These are phyloP conservation scores for Pseudomyrmex dendroicus DNA, from an alignment of 1,140 invertebrate genomes.

Conservation along the genomic window DNA sequence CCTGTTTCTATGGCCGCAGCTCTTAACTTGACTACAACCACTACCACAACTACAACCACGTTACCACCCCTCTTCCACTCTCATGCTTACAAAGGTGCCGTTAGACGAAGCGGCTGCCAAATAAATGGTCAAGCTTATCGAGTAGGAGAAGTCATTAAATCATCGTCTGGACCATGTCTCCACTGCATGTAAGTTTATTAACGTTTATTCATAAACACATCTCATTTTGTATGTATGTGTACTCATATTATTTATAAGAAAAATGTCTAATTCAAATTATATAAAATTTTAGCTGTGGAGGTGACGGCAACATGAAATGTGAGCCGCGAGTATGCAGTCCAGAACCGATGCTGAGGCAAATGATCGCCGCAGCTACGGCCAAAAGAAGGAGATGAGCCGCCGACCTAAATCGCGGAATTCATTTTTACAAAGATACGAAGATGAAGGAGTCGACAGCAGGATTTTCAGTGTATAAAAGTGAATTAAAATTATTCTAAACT, in stretches of 20 bases:
- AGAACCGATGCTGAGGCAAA: constrained; percentile 94
- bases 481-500: constrained; percentile 83
- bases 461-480: constrained; percentile 82
- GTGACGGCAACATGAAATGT: constrained; percentile 96
- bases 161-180: constrained; percentile 95
- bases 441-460: constrained; percentile 60
- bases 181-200: constrained; percentile 93
- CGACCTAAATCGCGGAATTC: constrained; percentile 58
- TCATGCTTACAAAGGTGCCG: constrained; percentile 91
- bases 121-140: constrained; percentile 92
- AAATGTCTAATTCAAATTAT: constrained; percentile 37
- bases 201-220: neutral
- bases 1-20: constrained; percentile 93
- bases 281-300: constrained; percentile 90
- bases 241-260: neutral
- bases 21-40: constrained; percentile 92
- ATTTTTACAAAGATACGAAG: constrained; percentile 44
- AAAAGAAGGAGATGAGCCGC: constrained; percentile 90
- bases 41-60: constrained; percentile 94
- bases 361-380: constrained; percentile 91
- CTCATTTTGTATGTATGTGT: neutral
- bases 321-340: constrained; percentile 95
- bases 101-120: constrained; percentile 91
- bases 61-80: constrained; percentile 92
- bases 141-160: constrained; percentile 92